Evolutionary conservation across 1,140 invertebrate species (phyloP).

Genomic region (Procambarus virginalis): DNA sequence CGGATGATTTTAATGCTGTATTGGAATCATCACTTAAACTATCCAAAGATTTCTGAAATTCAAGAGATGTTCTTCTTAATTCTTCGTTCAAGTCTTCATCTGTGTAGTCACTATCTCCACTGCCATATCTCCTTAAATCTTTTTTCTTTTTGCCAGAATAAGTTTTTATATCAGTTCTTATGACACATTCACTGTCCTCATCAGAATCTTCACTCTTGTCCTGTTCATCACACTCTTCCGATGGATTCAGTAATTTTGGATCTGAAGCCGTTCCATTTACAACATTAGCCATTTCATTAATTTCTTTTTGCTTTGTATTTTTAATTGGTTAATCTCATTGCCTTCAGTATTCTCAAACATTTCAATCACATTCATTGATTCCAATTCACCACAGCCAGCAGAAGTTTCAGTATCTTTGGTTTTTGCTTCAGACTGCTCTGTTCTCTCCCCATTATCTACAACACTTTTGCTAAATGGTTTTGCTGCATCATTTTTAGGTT

Average conservation of each 20-base stretch:
- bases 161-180: not conserved
- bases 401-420: not conserved
- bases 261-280: not conserved
- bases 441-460: not conserved
- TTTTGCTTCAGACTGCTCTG: not conserved
- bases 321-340: not conserved
- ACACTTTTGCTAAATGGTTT: not conserved
- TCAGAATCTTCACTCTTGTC: not conserved
- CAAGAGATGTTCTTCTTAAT: slow-evolving; percentile 37
- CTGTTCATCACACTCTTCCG: not conserved
- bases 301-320: not conserved
- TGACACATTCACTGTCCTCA: not conserved
- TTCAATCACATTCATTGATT: not conserved
- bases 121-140: not conserved
- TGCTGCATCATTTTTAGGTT: not conserved
- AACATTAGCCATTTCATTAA: not conserved
- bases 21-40: not conserved
- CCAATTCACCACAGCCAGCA: not conserved
- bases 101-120: slow-evolving; percentile 41
- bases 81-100: slow-evolving; percentile 52
- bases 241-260: not conserved
- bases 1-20: not conserved
- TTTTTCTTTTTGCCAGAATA: slow-evolving; percentile 10
- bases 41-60: slow-evolving; percentile 12
- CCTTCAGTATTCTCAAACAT: not conserved